These are phyloP conservation scores for Frankliniella fusca DNA, from an alignment of 2,888 invertebrate species.

Conservation along the genomic window DNA sequence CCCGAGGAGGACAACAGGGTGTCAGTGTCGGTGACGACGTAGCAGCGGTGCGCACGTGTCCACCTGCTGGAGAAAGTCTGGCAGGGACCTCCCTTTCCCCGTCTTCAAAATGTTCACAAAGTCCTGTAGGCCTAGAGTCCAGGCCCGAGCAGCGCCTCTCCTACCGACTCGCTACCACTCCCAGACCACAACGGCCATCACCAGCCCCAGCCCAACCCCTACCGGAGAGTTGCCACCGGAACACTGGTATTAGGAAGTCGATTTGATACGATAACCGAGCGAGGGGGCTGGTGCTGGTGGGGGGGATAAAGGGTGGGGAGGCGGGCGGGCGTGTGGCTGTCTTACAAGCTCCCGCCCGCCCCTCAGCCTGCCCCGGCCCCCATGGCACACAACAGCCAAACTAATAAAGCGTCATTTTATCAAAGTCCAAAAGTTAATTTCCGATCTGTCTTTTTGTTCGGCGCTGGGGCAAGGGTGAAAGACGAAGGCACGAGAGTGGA, in stretches of 20 bases:
- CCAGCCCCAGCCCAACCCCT: neutral
- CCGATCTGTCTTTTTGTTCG: constrained; percentile 25
- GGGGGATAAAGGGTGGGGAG: neutral
- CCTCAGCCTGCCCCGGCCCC: neutral
- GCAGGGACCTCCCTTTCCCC: too few species aligned
- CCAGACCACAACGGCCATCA: too few species aligned
- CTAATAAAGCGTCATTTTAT: constrained; percentile 26
- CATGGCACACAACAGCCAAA: neutral
- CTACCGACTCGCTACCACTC: neutral
- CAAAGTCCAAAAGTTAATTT: constrained; percentile 25
- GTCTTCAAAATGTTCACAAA: too few species aligned
- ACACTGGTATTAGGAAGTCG: constrained; percentile 4
- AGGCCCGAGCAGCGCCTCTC: neutral
- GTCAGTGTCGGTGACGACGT: too few species aligned
- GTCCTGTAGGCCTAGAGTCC: too few species aligned
- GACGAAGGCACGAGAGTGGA: neutral
- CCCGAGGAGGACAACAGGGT: too few species aligned
- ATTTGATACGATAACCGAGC: neutral
- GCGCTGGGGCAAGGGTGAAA: neutral
- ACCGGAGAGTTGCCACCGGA: neutral
- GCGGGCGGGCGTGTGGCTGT: neutral
- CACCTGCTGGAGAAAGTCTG: too few species aligned
- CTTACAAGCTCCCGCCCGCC: neutral
- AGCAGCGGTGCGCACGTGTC: too few species aligned
- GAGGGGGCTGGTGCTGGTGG: neutral